Base-by-base conservation (phyloP, 92 coral and sea anemone genomes). In the Isaurus tuberculatus region DNA sequence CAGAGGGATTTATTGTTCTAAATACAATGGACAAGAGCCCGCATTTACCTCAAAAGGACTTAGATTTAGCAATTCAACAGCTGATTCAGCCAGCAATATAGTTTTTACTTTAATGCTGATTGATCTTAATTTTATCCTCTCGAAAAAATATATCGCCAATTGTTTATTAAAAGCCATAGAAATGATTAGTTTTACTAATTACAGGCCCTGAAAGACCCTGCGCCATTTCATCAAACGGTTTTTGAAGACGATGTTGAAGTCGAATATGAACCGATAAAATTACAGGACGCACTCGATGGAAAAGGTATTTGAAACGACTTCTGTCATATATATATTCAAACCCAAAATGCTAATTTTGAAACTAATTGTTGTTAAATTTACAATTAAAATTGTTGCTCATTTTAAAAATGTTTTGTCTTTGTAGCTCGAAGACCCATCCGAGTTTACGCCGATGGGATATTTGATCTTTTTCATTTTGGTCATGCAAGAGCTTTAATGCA, bases 401-500 rank as follows among this genome's bases (percentile, higher is more conserved):
- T 15, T 20, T 14, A 30, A 46, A 8, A 5, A 22, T n/a, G n/a
- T 65, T 71, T 86, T 73, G 42, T 86, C 88, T 16, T 49, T 74
- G 42, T 73, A 96, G 99, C 95, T 19, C 87, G 74, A 79, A 92
- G 99, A 84, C 99, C 99, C 5, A 90, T 96, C 43, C 95, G 99
- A 33, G 95, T 96, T 29, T 95, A 95, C 72, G 97, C 97, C 30
- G 99, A 96, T 86, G 99, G 99, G 0, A 91, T 96, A 9, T 96
- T 90, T 34, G 99, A 96, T 75, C 73, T 84, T 1, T 96, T 93
- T 46, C 99, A 96, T 70, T 94, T 94, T 84, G 99, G 99, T 13
- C 99, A 96, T 73, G 98, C 98, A 29, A 94, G 95, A 63, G 88
- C 99, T 65, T 79, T 96, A 51, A 91, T 96, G 97, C 99, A 96